Evolutionary conservation across 2,888 invertebrate species (phyloP), one percentile per base, ranked within the genome.

Genomic region (Eupelmus urozonus): DNA sequence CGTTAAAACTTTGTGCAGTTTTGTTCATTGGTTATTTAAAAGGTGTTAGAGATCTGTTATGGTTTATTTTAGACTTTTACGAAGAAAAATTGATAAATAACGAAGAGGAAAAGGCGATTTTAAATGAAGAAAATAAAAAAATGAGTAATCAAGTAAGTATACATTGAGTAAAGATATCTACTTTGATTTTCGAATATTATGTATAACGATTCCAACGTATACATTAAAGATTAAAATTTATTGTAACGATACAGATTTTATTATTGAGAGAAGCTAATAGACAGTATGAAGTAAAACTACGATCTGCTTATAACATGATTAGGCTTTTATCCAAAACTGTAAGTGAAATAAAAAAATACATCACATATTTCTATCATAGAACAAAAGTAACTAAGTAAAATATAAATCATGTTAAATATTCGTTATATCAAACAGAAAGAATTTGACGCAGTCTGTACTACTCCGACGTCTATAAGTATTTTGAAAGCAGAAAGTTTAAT

Each of bases 261-360:
- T 2, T 20, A 2, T 25, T 69, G 16, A n/a, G 16, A 29, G 5
- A 45, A 45, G 49, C 25, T 20, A 42, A 63, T 29, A 71, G 70
- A 3, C 4, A 45, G 18, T 23, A 49, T 77, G 34, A 5, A 57
- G 11, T 7, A n/a, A 63, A 63, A 66, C 9, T 77, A 13, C 51
- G 29, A 27, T 57, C 65, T 13, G 71, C 66, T 3, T 59, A 45
- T 20, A 71, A 71, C 42, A 66, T 66, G 71, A 45, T 77, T 0
- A 29, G 77, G 20, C 65, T 77, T 40, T 65, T 77, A 29, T 57
- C 59, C 1, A 71, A 49, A 55, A 34, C 18, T 1, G 76, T 76
- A 23, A 71, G 63, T 62, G 13, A n/a, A n/a, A n/a, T n/a, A n/a
- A n/a, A n/a, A n/a, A n/a, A n/a, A n/a, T n/a, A n/a, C n/a, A n/a